These are phyloP conservation scores for Salvator merianae DNA, from an alignment of 2,113 vertebrate species.

Conservation along the genomic window DNA sequence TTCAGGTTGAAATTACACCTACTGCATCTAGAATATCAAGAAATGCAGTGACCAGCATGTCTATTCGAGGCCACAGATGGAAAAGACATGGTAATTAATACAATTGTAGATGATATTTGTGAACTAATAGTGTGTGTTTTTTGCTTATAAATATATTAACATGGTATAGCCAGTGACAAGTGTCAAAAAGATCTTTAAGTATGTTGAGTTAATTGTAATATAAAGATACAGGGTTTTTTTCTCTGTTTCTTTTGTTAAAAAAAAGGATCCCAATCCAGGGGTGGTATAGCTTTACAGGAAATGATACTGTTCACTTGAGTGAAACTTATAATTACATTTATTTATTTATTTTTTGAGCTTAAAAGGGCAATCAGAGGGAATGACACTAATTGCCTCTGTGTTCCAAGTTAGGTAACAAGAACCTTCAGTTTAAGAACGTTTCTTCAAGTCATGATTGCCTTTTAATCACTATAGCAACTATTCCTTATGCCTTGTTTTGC, in stretches of 20 bases:
- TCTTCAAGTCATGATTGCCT: no score
- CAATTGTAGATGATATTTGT: neutral
- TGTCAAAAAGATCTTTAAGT: neutral
- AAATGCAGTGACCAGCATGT: conserved; percentile 97
- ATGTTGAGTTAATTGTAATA: neutral
- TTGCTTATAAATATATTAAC: neutral
- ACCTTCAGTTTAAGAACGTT: no score
- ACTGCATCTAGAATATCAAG: conserved; percentile 95
- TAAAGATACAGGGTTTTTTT: no score
- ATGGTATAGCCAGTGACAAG: neutral
- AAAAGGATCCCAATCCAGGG: no score
- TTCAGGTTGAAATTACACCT: conserved; percentile 98
- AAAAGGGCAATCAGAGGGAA: no score
- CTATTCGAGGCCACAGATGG: conserved; percentile 97
- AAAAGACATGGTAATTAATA: conserved; percentile 93
- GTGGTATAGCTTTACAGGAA: neutral
- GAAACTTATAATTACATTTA: no score
- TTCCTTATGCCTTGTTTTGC: no score
- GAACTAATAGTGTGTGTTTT: neutral
- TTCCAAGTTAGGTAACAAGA: no score
- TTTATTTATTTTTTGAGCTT: no score
- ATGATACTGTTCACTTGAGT: no score
- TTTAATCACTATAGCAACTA: no score
- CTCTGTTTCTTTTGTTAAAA: neutral
- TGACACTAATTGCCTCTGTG: no score